phyloP scores from a whole-genome alignment of 2,113 vertebrate genomes.

The Leucoraja erinaceus region DNA sequence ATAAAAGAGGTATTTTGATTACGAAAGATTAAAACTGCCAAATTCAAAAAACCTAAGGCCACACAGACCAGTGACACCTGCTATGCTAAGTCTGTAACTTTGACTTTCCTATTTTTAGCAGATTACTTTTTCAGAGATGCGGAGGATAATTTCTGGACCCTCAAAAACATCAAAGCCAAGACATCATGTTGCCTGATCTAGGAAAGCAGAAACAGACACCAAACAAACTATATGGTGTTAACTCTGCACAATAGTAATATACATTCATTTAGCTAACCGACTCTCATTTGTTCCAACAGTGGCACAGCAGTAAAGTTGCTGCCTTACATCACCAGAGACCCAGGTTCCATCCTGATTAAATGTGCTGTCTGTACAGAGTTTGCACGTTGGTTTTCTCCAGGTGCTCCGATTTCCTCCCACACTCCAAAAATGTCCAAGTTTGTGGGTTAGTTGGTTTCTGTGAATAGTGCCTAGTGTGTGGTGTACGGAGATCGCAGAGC shows the following conservation, averaged over 20 bases:
- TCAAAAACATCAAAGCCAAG: not conserved
- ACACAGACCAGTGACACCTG: not conserved
- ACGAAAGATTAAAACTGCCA: not conserved
- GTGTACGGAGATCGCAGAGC: too few relatives aligned
- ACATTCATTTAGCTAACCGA: not conserved
- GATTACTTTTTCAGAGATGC: not conserved
- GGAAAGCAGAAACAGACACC: not conserved
- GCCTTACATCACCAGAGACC: too few relatives aligned
- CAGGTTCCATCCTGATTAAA: too few relatives aligned
- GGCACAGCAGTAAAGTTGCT: too few relatives aligned
- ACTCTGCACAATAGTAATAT: not conserved
- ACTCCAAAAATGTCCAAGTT: too few relatives aligned
- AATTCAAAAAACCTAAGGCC: not conserved
- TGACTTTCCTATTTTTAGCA: not conserved
- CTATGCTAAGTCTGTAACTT: not conserved
- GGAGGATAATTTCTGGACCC: not conserved
- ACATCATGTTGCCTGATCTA: not conserved
- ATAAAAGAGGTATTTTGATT: not conserved
- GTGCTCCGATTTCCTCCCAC: too few relatives aligned
- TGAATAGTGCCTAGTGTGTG: too few relatives aligned
- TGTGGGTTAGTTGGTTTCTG: too few relatives aligned
- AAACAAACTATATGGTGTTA: not conserved
- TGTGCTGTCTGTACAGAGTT: too few relatives aligned
- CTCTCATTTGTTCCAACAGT: not conserved
- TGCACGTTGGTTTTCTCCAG: too few relatives aligned